A percentile compares a stretch with the other conserved stretches of the same genome.
Evolutionary conservation across 2,797 vertebrate genomes (phyloP).

Genomic region (Sebastes jordani): DNA sequence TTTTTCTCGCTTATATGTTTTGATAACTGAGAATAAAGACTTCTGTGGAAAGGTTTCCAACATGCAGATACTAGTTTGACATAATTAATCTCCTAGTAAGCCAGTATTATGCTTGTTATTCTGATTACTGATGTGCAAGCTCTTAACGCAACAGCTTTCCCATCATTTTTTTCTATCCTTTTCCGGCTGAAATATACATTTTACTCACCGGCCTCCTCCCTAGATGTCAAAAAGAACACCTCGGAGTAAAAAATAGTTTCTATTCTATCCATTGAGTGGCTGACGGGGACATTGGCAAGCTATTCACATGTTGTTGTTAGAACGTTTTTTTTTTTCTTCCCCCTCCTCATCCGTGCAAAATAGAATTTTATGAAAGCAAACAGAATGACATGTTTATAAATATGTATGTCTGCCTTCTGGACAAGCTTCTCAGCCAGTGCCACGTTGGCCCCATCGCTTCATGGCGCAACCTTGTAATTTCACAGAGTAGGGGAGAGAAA

Average conservation of each 20-base stretch:
- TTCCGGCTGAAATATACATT: slow-evolving; percentile 34
- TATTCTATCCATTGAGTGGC: slow-evolving; percentile 35
- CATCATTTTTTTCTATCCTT: slow-evolving; percentile 8
- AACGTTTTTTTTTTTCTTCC: slow-evolving; percentile 27
- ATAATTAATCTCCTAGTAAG: slow-evolving; percentile 51
- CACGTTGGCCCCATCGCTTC: slow-evolving; percentile 49
- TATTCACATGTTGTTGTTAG: slow-evolving; percentile 66
- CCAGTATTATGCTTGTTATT: slow-evolving; percentile 19
- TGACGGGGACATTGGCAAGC: slow-evolving; percentile 33
- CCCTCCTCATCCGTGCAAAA: slow-evolving; percentile 58
- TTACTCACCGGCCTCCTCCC: slow-evolving; percentile 31
- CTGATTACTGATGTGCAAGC: slow-evolving; percentile 8
- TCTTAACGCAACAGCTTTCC: slow-evolving; percentile 7
- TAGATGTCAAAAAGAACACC: slow-evolving; percentile 45
- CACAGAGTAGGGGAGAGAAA: slow-evolving; percentile 42
- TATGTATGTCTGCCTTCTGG: slow-evolving; percentile 69
- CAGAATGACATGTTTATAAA: slow-evolving; percentile 75
- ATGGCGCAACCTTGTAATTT: slow-evolving; percentile 69
- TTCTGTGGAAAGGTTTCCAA: slow-evolving; percentile 15
- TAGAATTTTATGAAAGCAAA: slow-evolving; percentile 76
- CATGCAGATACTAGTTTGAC: slow-evolving; percentile 14
- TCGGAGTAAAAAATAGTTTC: slow-evolving; percentile 16
- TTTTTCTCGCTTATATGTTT: slow-evolving; percentile 26
- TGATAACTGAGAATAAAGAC: slow-evolving; percentile 30
- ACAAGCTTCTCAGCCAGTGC: slow-evolving; percentile 54